These are phyloP conservation scores for Sebastes glaucus DNA, from an alignment of 2,797 vertebrate species.

Conservation along the genomic window DNA sequence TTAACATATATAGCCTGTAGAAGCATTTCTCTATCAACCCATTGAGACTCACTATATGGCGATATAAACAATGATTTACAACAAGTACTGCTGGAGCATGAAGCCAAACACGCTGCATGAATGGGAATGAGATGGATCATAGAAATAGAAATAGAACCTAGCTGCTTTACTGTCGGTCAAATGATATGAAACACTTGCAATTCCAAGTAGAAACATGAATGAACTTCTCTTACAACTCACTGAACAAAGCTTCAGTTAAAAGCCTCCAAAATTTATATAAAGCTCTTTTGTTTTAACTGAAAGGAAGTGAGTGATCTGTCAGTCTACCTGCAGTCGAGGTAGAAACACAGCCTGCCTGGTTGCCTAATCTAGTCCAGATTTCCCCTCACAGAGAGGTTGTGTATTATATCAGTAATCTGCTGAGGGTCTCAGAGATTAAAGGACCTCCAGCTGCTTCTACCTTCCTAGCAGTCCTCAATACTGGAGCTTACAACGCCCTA, in stretches of 20 bases:
- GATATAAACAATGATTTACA: neutral
- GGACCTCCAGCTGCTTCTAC: conserved; percentile 43
- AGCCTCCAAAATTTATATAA: neutral
- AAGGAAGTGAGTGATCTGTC: neutral
- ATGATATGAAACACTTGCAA: neutral
- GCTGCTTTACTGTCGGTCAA: neutral
- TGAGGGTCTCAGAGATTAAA: conserved; percentile 59
- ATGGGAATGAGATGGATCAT: neutral
- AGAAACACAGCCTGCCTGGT: conserved; percentile 10
- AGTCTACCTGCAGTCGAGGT: neutral
- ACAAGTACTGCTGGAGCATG: neutral
- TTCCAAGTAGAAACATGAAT: neutral
- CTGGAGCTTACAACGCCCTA: neutral
- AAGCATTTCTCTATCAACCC: neutral
- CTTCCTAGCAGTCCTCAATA: neutral
- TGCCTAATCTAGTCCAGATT: conserved; percentile 55
- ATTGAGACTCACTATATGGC: neutral
- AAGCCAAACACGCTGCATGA: neutral
- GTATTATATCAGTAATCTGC: conserved; percentile 55
- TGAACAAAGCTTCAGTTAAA: neutral
- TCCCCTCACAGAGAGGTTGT: conserved; percentile 9
- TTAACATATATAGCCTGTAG: neutral
- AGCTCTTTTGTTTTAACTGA: neutral
- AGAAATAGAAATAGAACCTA: too few species aligned
- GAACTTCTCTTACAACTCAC: neutral